Conservation (phyloP, 2,888 invertebrate species). For the Ochropacha duplaris region DNA sequence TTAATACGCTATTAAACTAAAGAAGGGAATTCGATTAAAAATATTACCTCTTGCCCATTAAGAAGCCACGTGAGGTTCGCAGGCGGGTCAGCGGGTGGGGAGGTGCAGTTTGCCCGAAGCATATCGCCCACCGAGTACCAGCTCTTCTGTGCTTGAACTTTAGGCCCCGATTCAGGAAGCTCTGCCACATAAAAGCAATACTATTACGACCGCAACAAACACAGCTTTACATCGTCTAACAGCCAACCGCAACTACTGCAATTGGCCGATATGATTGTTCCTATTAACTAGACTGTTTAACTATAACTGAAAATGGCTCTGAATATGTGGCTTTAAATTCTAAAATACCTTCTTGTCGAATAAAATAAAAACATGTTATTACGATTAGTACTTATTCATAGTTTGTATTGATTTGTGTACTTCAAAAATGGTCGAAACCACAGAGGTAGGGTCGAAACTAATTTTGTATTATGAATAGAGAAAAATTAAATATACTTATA, state of each 20-base stretch:
- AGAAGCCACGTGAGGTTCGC: slow-evolving; percentile 87
- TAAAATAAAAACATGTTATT: too few species aligned
- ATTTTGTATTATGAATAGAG: too few species aligned
- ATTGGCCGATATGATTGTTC: background rate
- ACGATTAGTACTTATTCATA: too few species aligned
- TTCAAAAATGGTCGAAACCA: too few species aligned
- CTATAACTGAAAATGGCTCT: background rate
- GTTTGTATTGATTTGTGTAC: too few species aligned
- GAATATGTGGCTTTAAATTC: background rate
- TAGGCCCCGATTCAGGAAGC: slow-evolving; percentile 84
- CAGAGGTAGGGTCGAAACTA: too few species aligned
- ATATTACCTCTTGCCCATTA: slow-evolving; percentile 84
- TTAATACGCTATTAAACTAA: background rate
- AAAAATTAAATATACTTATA: too few species aligned
- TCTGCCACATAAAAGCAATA: slow-evolving; percentile 64
- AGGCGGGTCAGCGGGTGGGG: slow-evolving; percentile 85
- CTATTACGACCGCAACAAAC: slow-evolving; percentile 7
- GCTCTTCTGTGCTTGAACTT: slow-evolving; percentile 85
- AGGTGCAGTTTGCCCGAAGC: slow-evolving; percentile 87
- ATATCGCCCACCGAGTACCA: slow-evolving; percentile 87
- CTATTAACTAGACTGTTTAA: background rate
- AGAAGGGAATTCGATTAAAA: background rate
- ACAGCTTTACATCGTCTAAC: background rate
- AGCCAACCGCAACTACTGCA: background rate
- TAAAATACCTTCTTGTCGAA: background rate